Conservation (phyloP, 1,140 invertebrate species). For the Trichonephila clavipes region DNA sequence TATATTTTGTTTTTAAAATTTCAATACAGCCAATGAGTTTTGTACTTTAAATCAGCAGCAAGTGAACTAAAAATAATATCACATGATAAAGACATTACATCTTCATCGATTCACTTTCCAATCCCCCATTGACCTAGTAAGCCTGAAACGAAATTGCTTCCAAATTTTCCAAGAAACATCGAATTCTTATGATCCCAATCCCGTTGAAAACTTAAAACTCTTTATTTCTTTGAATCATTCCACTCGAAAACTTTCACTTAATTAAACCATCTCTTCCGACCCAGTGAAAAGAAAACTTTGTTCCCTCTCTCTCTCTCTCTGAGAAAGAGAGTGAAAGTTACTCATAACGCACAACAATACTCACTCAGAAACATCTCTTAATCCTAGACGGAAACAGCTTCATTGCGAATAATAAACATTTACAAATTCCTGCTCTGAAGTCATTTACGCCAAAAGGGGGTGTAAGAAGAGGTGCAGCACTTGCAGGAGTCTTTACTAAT, state of each 20-base stretch:
- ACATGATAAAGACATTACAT: too few species aligned
- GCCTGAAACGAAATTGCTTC: too few species aligned
- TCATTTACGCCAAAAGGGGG: neutral
- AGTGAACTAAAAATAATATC: too few species aligned
- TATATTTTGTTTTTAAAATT: too few species aligned
- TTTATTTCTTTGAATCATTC: neutral
- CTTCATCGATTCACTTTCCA: too few species aligned
- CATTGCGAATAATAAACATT: neutral
- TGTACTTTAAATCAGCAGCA: too few species aligned
- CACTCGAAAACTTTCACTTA: neutral
- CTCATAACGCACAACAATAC: neutral
- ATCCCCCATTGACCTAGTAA: too few species aligned
- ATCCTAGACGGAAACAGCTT: neutral
- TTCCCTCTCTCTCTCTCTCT: neutral
- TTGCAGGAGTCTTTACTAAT: conserved; percentile 1
- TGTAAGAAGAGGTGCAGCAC: neutral
- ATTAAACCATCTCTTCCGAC: neutral
- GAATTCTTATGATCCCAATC: neutral
- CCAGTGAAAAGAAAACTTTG: neutral
- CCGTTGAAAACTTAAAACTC: too few species aligned
- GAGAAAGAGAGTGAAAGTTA: neutral
- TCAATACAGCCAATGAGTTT: too few species aligned
- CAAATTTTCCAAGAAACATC: neutral
- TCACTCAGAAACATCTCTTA: neutral
- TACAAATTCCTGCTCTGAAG: conserved; percentile 19